Percentiles rank a stretch among this genome's conserved stretches.
phyloP scores from a whole-genome alignment of 1,140 invertebrate genomes.

The Aphelenchoides fujianensis region DNA sequence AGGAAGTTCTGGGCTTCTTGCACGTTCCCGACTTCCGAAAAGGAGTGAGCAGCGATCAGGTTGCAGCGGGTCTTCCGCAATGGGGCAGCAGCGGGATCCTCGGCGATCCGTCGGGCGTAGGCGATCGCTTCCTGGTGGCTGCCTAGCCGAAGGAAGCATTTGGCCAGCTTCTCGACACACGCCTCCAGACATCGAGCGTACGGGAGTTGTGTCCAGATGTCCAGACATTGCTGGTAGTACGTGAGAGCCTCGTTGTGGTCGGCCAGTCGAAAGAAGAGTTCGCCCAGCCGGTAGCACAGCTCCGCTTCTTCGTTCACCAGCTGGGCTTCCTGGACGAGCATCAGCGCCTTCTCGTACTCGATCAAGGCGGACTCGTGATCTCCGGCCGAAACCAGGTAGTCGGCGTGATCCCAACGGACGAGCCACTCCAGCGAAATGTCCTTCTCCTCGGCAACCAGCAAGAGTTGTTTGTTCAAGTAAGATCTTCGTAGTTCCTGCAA shows the following conservation, averaged over 20 bases:
- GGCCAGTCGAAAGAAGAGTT: not conserved
- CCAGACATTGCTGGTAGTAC: not conserved
- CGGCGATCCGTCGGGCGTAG: not conserved
- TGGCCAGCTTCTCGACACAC: not conserved
- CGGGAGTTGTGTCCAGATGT: not conserved
- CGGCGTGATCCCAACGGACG: slow-evolving; percentile 7
- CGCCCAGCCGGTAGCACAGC: not conserved
- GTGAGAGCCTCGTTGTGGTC: not conserved
- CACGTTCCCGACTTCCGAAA: not conserved
- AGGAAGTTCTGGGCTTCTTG: not conserved
- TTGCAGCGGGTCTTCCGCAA: not conserved
- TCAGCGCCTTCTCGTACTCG: slow-evolving; percentile 13
- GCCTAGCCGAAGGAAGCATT: not conserved
- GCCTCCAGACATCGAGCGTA: not conserved
- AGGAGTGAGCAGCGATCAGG: not conserved
- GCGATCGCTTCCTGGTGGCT: not conserved
- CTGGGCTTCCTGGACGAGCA: not conserved
- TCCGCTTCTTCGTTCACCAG: slow-evolving; percentile 11
- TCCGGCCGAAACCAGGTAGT: not conserved
- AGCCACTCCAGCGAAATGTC: not conserved
- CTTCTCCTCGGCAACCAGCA: not conserved
- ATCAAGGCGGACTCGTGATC: not conserved
- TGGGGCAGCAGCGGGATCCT: not conserved
- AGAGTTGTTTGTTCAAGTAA: not conserved
- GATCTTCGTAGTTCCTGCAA: not conserved